Base-by-base conservation (phyloP, 2,113 vertebrate species). In the Triplophysa tibetana region DNA sequence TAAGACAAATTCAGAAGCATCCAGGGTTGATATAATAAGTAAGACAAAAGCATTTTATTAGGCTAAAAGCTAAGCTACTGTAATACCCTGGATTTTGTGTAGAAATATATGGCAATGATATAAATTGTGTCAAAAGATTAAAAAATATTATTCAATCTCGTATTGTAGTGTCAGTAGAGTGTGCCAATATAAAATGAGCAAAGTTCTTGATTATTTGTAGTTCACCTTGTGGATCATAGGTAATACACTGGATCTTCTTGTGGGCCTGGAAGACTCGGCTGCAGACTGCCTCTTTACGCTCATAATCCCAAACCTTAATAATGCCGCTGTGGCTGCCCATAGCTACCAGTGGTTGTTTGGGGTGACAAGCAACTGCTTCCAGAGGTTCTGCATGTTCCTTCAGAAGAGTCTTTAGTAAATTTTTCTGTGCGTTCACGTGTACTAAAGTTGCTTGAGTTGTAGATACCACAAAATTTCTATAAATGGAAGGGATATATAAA, bases 381-480 rank as follows among this genome's bases (percentile, higher is more conserved):
- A 97, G 63, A 3, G 93, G 90, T 43, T 91, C 76, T 62, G 82
- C 89, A 0, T 94, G 89, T 74, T 96, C 95, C 5, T 90, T 72
- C 9, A 95, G 63, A 52, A 97, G 69, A 76, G 89, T 94, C 62
- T 91, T 91, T 1, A 90, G 70, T 4, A 29, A 80, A 61, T 82
- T 70, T 23, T 79, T 87, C 5, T 93, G 88, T 48, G 91, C 75
- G 14, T 91, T 91, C 78, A 98, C 85, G 75, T 88, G 95, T 41
- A 95, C 81, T 54, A 97, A 90, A 0, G 83, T 86, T n/a, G 94
- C 94, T 8, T 90, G 93, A 13, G 84, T 82, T 1, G 95, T 97
- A 21, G 93, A 93, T 19, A 97, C 88, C 81, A 98, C 89, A 82
- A 98, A 91, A 90, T 97, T 95, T 89, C 98, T 99, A 89, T 87